Base-by-base conservation (phyloP, 2,888 invertebrate species). In the Mythimna lalbum region DNA sequence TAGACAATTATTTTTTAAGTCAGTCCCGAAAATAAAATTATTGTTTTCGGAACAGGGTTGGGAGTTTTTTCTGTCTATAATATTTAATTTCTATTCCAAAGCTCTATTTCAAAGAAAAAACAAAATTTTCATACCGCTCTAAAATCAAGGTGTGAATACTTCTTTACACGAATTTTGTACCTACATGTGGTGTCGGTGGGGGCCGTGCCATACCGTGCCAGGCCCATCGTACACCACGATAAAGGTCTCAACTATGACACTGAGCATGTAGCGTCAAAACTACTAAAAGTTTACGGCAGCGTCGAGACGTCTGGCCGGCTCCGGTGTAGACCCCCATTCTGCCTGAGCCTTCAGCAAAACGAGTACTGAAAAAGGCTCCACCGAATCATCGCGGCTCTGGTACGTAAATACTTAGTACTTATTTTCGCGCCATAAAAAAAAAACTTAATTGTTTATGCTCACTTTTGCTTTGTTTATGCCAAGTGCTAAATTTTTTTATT, bases 131-230 rank as follows among this genome's bases (percentile, higher is more conserved):
- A 21, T 43, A 61, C 33, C 27, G 9, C 3, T 14, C n/a, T 23
- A 33, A 64, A 76, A 73, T 79, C 9, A 72, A 83, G 52, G 88
- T 94, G 92, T 91, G 86, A 84, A 94, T 77, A 84, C 88, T 83
- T 84, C 93, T 88, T 93, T 92, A 94, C 78, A 86, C 83, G 83
- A 87, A 91, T 90, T 88, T 89, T 87, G 87, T 86, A 88, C 83
- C 89, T 90, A 93, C 87, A 92, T 94, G 93, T 94, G 93, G 92
- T 93, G 92, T 91, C 87, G 90, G 89, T 85, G 91, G 89, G 90
- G 90, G 92, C 81, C 93, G 95, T 96, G 93, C 95, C 95, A 91
- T 91, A 94, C 94, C 91, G 95, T 95, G 92, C 94, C 96, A 92
- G 94, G 85, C 88, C 90, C 90, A 89, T 90, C 89, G 90, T 89